Evolutionary conservation across 2,888 invertebrate genomes (phyloP).

Genomic region (Vannuccia rotundouncinata): DNA sequence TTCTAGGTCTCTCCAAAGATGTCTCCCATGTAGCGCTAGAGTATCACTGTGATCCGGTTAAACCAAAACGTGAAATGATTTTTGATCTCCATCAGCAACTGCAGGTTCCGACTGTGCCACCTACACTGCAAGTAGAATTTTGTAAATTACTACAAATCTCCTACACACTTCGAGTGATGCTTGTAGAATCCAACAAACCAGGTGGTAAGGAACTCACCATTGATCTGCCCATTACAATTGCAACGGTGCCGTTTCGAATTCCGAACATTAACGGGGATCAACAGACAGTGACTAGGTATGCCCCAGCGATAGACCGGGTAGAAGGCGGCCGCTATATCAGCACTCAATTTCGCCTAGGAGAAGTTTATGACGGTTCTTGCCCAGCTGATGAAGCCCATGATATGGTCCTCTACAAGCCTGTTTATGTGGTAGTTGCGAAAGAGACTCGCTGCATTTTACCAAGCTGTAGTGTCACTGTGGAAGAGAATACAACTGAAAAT

Average conservation of each 20-base stretch:
- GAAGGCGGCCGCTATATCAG: conserved; percentile 72
- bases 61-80: background rate
- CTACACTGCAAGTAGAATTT: conserved; percentile 65
- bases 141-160: conserved; percentile 68
- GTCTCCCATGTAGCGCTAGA: conserved; percentile 66
- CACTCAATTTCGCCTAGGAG: conserved; percentile 71
- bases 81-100: conserved; percentile 52
- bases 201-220: no score
- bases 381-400: no score
- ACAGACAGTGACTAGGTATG: conserved; percentile 61
- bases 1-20: conserved; percentile 66
- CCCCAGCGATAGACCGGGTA: conserved; percentile 66
- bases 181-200: background rate
- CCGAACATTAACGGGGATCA: conserved; percentile 53
- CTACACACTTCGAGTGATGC: conserved; percentile 66
- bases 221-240: conserved; percentile 70
- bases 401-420: no score
- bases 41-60: conserved; percentile 58
- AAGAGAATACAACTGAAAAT: no score
- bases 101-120: conserved; percentile 69
- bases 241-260: conserved; percentile 64
- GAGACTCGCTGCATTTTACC: no score
- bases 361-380: conserved; percentile 72
- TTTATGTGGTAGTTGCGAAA: no score
- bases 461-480: no score